Percentiles rank a stretch among this genome's conserved stretches.
Evolutionary conservation across 2,888 invertebrate genomes (phyloP).

Genomic region (Sympetrum striolatum): DNA sequence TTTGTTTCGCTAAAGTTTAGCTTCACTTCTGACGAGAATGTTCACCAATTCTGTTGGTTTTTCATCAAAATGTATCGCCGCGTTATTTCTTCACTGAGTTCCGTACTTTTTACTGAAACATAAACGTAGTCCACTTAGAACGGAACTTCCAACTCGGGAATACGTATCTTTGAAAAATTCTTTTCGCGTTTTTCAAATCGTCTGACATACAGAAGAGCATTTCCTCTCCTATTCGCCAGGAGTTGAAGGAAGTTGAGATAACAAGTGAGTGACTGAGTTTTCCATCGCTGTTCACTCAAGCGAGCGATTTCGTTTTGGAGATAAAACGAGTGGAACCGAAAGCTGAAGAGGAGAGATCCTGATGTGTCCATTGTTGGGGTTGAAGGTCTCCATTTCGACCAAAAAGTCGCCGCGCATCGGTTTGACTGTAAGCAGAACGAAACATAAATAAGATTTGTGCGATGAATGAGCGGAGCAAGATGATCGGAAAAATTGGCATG

Average conservation of each 20-base stretch:
- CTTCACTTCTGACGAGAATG: too few species aligned
- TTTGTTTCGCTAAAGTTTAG: too few species aligned
- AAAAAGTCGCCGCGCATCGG: too few species aligned
- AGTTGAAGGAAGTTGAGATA: not conserved
- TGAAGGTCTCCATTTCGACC: not conserved
- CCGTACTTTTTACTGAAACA: not conserved
- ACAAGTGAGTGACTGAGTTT: not conserved
- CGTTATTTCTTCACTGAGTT: not conserved
- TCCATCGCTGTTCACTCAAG: not conserved
- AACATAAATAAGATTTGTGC: not conserved
- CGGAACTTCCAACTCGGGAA: not conserved
- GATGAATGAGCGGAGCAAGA: not conserved
- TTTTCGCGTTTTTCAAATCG: not conserved
- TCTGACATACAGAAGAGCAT: not conserved
- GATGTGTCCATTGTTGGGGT: not conserved
- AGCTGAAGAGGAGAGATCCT: not conserved
- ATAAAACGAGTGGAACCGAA: not conserved
- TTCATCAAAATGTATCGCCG: too few species aligned
- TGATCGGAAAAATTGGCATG: not conserved
- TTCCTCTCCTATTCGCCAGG: not conserved
- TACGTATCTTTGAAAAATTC: not conserved
- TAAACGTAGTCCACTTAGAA: not conserved
- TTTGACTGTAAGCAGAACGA: not conserved
- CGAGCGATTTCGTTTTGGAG: not conserved
- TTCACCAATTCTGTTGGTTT: too few species aligned